Percentiles rank a stretch among this genome's conserved stretches.
Evolutionary conservation across 2,797 vertebrate species (phyloP).

Genomic region (Pangasius djambal): DNA sequence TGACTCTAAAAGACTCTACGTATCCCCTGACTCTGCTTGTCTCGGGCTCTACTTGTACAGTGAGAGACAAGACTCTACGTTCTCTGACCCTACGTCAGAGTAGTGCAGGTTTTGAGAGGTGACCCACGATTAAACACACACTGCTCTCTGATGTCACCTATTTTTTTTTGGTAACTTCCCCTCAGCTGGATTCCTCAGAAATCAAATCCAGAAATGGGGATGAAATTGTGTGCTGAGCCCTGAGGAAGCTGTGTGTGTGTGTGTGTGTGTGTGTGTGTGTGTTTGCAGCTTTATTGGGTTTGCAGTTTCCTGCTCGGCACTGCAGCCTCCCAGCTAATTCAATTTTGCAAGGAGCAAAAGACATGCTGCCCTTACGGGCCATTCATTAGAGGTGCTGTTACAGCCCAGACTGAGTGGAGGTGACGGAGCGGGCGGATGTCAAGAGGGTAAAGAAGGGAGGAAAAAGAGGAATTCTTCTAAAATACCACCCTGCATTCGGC

Average conservation of each 20-base stretch:
- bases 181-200: slow-evolving; percentile 56
- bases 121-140: background rate
- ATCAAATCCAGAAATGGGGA: slow-evolving; percentile 55
- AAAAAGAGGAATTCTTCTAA: background rate
- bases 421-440: background rate
- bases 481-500: background rate
- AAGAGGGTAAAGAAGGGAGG: background rate
- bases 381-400: slow-evolving; percentile 75
- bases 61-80: background rate
- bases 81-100: background rate
- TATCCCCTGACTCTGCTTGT: background rate
- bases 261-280: slow-evolving; percentile 21
- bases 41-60: background rate
- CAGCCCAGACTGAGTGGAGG: slow-evolving; percentile 45
- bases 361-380: slow-evolving; percentile 71
- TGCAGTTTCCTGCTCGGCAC: slow-evolving; percentile 50
- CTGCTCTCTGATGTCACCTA: slow-evolving; percentile 15
- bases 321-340: slow-evolving; percentile 67
- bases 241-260: slow-evolving; percentile 4
- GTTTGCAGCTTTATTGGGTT: slow-evolving; percentile 56
- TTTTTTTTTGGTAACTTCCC: background rate
- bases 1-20: background rate
- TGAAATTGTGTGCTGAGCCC: slow-evolving; percentile 18
- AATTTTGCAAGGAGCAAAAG: slow-evolving; percentile 71
- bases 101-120: background rate